A percentile compares a stretch with the other conserved stretches of the same genome.
phyloP scores from a whole-genome alignment of 2,888 invertebrate species.

The Boloria selene region DNA sequence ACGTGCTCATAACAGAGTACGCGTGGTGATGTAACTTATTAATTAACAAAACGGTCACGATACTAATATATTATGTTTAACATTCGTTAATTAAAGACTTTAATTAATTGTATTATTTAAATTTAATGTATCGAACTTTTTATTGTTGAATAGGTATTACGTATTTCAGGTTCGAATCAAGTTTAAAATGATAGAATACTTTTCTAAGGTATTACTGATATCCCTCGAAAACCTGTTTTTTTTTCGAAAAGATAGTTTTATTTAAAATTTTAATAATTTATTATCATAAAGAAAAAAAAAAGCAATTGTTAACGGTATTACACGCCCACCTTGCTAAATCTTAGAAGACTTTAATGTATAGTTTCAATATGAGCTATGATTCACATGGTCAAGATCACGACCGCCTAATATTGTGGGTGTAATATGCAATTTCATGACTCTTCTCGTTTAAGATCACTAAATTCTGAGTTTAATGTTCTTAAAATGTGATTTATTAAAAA shows the following conservation, averaged over 20 bases:
- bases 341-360: background rate
- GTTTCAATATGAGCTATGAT: conserved; percentile 40
- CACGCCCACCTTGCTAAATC: too few species aligned
- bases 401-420: conserved; percentile 31
- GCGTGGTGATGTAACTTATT: conserved; percentile 32
- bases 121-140: too few species aligned
- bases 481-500: background rate
- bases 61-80: conserved; percentile 9
- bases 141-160: too few species aligned
- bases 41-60: conserved; percentile 31
- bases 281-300: too few species aligned
- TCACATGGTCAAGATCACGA: conserved; percentile 58
- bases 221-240: too few species aligned
- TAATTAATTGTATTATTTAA: background rate
- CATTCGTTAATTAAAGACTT: conserved; percentile 4
- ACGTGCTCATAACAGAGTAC: conserved; percentile 22
- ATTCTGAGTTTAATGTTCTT: conserved; percentile 4
- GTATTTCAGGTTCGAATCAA: too few species aligned
- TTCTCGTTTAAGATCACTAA: background rate
- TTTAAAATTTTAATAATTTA: too few species aligned
- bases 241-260: too few species aligned
- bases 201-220: too few species aligned
- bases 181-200: too few species aligned
- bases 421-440: conserved; percentile 22
- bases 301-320: too few species aligned